Evolutionary conservation across 2,113 vertebrate genomes (phyloP).

Genomic region (Thermophis baileyi): DNA sequence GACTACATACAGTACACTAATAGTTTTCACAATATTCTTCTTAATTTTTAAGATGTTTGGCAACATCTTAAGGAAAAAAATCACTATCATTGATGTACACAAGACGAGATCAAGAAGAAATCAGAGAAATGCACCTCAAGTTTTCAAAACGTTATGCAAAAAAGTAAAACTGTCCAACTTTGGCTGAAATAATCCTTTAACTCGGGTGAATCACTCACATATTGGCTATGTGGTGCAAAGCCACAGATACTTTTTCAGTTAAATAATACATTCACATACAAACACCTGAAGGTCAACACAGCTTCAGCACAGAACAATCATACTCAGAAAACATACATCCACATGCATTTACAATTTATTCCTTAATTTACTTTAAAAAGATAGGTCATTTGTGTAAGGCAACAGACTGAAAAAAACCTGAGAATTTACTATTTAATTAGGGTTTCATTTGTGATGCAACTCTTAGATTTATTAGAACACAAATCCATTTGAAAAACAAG

Average conservation of each 20-base stretch:
- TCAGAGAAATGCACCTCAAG: background rate
- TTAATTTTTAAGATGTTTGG: conserved; percentile 14
- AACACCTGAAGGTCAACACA: background rate
- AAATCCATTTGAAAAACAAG: background rate
- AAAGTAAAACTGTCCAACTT: conserved; percentile 50
- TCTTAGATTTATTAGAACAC: background rate
- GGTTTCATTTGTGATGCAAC: conserved; percentile 32
- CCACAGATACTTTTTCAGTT: background rate
- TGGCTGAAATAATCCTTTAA: conserved; percentile 17
- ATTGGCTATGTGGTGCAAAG: conserved; percentile 10
- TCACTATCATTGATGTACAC: conserved; percentile 39
- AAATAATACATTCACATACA: background rate
- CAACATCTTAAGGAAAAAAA: background rate
- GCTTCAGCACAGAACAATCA: background rate
- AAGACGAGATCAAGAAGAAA: conserved; percentile 24
- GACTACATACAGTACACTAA: conserved; percentile 18
- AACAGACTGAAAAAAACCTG: conserved; percentile 21
- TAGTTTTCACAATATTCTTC: conserved; percentile 44
- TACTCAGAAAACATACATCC: background rate
- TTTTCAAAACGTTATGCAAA: conserved; percentile 17
- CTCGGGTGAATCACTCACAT: background rate
- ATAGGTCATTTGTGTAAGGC: conserved; percentile 9
- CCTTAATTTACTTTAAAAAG: background rate
- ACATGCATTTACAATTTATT: background rate
- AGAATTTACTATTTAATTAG: background rate